Base-by-base conservation (phyloP, 2,113 vertebrate species). In the Neodon shergylaensis region DNA sequence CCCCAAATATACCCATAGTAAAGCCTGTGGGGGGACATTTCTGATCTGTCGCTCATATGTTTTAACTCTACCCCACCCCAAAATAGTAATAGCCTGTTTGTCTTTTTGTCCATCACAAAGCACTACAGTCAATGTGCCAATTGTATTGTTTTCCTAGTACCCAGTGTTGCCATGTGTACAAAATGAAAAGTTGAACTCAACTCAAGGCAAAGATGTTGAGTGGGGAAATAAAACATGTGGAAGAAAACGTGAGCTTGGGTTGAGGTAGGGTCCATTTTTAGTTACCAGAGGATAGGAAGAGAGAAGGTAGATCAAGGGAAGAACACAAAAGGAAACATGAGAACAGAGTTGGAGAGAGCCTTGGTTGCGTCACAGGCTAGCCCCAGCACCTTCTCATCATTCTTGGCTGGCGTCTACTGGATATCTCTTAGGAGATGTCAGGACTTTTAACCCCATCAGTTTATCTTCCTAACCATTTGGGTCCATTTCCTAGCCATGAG, bases 141-240 rank as follows among this genome's bases (percentile, higher is more conserved):
- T 1, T n/a, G 13, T 86, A 42, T 13, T 63, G 1, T 87, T n/a
- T 79, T 42, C 77, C 93, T 85, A n/a, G 14, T 47, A 17, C 2
- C 17, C n/a, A 28, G 36, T 70, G 36, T 65, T 93, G 16, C 61
- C 22, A 4, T 63, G 26, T 19, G 76, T 47, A 77, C 16, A 81
- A 66, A 93, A n/a, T 54, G 49, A n/a, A 36, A 0, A 17, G 52
- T 14, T 39, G 39, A 76, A 5, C 24, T 81, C 28, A 39, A 39
- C 22, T 19, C 33, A 63, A 31, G 44, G 21, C 42, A 61, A 42
- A 52, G 19, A 47, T 4, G 74, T 11, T 22, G 19, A 94, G 70
- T 58, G 52, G 76, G 76, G 47, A 70, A 77, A 83, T 92, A 31
- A 70, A 88, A 88, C 39, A n/a, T 39, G 47, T 86, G 66, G 49